These are phyloP conservation scores for Amphiprion percula DNA, from an alignment of 2,113 vertebrate genomes.

Conservation along the genomic window DNA sequence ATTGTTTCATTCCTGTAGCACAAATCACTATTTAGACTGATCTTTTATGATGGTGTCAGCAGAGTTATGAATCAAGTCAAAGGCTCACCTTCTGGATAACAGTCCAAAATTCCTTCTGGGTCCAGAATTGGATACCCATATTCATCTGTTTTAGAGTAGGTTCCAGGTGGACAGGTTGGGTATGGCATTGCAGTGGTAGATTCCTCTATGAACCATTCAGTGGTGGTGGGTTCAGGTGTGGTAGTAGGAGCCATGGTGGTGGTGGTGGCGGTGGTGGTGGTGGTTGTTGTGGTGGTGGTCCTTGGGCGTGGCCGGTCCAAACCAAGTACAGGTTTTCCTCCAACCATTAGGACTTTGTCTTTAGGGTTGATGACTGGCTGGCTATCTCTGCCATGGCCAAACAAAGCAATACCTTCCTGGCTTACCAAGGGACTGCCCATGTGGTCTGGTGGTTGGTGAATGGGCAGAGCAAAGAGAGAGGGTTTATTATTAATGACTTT, in stretches of 20 bases:
- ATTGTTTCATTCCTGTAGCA: constrained; percentile 5
- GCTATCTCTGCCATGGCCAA: constrained; percentile 92
- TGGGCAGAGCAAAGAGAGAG: constrained; percentile 21
- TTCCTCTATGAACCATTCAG: constrained; percentile 69
- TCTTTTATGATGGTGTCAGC: background rate
- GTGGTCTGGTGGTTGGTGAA: constrained; percentile 83
- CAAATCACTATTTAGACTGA: background rate
- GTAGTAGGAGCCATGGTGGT: constrained; percentile 70
- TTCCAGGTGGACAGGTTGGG: constrained; percentile 93
- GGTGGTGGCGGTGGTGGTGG: constrained; percentile 76
- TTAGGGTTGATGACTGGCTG: constrained; percentile 93
- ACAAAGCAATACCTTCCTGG: constrained; percentile 93
- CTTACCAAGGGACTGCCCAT: constrained; percentile 93
- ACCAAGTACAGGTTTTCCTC: constrained; percentile 94
- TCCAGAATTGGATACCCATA: constrained; percentile 87
- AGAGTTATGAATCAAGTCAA: background rate
- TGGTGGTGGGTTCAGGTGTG: constrained; percentile 70
- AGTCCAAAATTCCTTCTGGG: constrained; percentile 87
- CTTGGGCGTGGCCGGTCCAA: constrained; percentile 88
- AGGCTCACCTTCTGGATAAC: constrained; percentile 91
- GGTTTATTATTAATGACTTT: constrained; percentile 7
- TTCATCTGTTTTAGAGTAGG: constrained; percentile 86
- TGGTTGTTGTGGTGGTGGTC: constrained; percentile 70
- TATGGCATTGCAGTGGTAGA: constrained; percentile 71
- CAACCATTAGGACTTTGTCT: constrained; percentile 93